These are phyloP conservation scores for Vireo griseus DNA, from an alignment of 2,797 vertebrate genomes.

Conservation along the genomic window DNA sequence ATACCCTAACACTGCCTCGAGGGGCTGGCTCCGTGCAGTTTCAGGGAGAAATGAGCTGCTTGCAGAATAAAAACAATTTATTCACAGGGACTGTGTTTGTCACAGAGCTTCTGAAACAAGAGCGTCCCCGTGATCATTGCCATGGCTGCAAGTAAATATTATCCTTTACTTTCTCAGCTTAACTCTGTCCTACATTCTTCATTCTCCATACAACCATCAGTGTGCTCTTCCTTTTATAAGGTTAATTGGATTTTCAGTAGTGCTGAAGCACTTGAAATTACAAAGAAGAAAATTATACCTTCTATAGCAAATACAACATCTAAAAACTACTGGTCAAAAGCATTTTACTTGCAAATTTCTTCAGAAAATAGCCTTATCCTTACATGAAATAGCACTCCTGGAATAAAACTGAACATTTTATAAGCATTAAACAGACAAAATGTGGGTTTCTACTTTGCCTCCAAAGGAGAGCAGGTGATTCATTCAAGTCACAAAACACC, in stretches of 20 bases:
- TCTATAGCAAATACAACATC: neutral
- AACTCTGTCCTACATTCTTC: neutral
- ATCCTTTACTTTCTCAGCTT: neutral
- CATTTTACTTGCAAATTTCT: neutral
- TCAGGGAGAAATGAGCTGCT: neutral
- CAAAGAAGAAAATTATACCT: neutral
- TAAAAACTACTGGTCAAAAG: neutral
- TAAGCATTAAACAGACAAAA: neutral
- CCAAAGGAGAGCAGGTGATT: neutral
- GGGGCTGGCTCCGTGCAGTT: neutral
- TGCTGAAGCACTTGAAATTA: neutral
- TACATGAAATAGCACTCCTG: neutral
- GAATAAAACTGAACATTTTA: neutral
- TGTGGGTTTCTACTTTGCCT: neutral
- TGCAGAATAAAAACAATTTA: neutral
- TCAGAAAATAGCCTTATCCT: neutral
- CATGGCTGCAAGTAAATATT: neutral
- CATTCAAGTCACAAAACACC: neutral
- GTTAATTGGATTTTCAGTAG: neutral
- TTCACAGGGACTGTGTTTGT: neutral
- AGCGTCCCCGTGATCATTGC: neutral
- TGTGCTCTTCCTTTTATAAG: neutral
- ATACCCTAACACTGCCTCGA: neutral
- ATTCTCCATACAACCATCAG: neutral
- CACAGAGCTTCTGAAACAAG: neutral